Evolutionary conservation across 2,113 vertebrate genomes (phyloP).

Genomic region (Chaetops frenatus): DNA sequence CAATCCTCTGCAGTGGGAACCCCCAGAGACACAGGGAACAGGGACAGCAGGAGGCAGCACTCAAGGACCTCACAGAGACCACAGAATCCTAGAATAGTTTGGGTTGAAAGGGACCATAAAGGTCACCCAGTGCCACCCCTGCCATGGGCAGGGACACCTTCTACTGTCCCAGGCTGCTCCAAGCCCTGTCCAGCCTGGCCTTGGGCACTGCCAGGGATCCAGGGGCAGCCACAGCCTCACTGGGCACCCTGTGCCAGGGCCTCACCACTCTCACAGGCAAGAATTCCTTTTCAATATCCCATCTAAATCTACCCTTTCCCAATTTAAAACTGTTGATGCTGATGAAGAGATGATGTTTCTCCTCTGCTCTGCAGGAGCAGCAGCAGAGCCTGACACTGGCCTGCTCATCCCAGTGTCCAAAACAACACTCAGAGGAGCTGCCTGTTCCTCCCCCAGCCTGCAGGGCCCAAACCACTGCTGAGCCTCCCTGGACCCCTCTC

Average conservation of each 20-base stretch:
- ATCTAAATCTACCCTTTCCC: not conserved
- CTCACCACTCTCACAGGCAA: accelerated
- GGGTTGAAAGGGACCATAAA: not conserved
- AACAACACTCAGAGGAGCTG: not conserved
- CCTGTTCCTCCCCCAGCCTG: accelerated
- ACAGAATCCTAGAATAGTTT: not conserved
- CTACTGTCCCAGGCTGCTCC: not conserved
- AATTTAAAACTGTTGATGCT: not conserved
- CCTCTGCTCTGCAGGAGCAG: not conserved
- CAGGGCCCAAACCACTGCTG: not conserved
- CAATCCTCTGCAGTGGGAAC: not conserved
- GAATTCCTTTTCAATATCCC: not conserved
- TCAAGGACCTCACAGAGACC: not conserved
- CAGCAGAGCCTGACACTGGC: not conserved
- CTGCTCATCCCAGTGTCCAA: not conserved
- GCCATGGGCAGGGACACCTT: not conserved
- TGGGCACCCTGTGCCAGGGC: not conserved
- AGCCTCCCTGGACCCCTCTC: not conserved
- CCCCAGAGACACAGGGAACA: not conserved
- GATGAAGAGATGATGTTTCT: not conserved
- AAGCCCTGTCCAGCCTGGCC: accelerated
- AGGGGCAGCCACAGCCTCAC: not conserved
- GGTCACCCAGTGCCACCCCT: not conserved
- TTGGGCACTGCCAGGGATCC: not conserved
- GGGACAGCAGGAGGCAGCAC: not conserved